phyloP scores from a whole-genome alignment of 1,140 invertebrate species.

The Tribolium castaneum region DNA sequence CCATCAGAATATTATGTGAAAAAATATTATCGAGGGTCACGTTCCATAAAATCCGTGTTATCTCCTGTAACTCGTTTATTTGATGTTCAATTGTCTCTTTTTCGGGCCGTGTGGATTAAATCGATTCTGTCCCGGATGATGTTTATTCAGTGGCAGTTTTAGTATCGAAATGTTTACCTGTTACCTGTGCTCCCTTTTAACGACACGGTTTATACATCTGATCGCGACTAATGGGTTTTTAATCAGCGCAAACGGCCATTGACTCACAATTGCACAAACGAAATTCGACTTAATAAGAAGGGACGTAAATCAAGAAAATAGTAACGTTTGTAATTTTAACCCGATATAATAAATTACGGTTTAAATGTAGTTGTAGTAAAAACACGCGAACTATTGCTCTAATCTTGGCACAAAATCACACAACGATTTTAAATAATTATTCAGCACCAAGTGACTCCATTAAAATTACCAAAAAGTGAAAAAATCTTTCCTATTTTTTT shows the following conservation, averaged over 20 bases:
- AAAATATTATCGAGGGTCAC: conserved; percentile 32
- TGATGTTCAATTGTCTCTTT: conserved; percentile 27
- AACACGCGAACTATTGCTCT: not conserved
- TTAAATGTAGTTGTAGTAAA: not conserved
- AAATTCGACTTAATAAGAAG: not conserved
- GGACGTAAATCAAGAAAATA: too few species aligned
- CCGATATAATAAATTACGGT: not conserved
- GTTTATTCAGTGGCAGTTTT: not conserved
- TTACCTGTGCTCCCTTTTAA: not conserved
- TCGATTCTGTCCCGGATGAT: not conserved
- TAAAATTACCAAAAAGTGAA: not conserved
- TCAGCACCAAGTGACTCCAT: not conserved
- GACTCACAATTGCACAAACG: not conserved
- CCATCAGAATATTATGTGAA: conserved; percentile 29
- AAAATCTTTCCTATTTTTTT: not conserved
- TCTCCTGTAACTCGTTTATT: conserved; percentile 10
- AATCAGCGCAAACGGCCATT: not conserved
- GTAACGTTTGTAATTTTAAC: too few species aligned
- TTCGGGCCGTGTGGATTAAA: not conserved
- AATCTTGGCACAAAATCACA: not conserved
- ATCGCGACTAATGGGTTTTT: not conserved
- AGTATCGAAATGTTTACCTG: not conserved
- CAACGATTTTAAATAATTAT: not conserved
- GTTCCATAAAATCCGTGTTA: conserved; percentile 12
- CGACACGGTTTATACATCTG: not conserved